These are phyloP conservation scores for Rhysida immarginata DNA, from an alignment of 1,140 invertebrate species.

Conservation along the genomic window DNA sequence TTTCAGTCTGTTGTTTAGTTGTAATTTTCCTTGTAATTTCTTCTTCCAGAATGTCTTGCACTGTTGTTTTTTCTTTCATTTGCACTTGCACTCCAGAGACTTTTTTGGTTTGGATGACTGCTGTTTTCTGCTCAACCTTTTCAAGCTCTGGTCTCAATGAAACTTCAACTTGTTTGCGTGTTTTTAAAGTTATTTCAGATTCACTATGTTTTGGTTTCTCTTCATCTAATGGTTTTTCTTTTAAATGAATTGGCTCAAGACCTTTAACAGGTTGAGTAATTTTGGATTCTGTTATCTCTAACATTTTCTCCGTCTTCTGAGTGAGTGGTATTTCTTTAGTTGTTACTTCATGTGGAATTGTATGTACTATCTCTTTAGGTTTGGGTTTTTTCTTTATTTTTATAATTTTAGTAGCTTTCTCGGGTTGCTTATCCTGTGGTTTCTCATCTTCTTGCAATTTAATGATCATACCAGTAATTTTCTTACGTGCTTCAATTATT, in stretches of 20 bases:
- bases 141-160: not conserved
- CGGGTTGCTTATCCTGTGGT: slow-evolving; percentile 2
- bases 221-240: not conserved
- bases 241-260: not conserved
- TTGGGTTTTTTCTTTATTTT: not conserved
- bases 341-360: not conserved
- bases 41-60: no score
- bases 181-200: slow-evolving; percentile 1
- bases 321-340: not conserved
- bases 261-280: not conserved
- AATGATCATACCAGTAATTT: no score
- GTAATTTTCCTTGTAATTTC: no score
- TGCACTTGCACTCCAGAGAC: not conserved
- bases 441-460: no score
- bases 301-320: not conserved
- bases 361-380: not conserved
- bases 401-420: not conserved
- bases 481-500: not conserved
- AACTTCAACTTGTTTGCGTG: not conserved
- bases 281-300: not conserved
- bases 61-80: slow-evolving; percentile 7
- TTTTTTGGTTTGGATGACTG: not conserved
- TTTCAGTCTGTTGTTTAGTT: no score
- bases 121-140: not conserved
- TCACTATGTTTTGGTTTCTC: slow-evolving; percentile 2